Conservation (phyloP, 2,113 vertebrate genomes). For the Buteo buteo region DNA sequence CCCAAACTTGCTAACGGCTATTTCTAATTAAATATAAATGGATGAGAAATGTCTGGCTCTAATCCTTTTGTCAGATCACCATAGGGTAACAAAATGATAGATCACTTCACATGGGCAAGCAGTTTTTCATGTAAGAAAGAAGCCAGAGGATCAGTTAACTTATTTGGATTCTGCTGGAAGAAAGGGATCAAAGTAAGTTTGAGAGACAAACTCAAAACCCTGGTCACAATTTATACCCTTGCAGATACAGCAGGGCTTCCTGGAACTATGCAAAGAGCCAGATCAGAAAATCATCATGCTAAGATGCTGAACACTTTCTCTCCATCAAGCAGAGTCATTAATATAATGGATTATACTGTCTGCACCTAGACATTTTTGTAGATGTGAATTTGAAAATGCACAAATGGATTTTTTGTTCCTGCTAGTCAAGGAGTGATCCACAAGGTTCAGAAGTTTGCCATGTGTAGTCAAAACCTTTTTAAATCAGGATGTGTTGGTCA, state of each 20-base stretch:
- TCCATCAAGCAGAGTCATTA: not conserved
- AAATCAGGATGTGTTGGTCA: not conserved
- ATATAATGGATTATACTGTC: not conserved
- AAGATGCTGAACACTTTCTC: not conserved
- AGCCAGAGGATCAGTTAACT: not conserved
- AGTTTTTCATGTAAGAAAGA: not conserved
- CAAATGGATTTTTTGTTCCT: not conserved
- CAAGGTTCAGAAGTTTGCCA: not conserved
- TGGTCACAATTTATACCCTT: not conserved
- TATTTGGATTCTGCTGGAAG: not conserved
- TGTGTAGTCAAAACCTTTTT: not conserved
- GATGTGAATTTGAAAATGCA: not conserved
- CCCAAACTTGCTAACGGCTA: not conserved
- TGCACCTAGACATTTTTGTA: not conserved
- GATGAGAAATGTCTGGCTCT: constrained; percentile 24
- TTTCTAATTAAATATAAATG: constrained; percentile 49
- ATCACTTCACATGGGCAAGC: not conserved
- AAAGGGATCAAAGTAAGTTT: not conserved
- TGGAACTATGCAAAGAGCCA: not conserved
- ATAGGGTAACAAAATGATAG: not conserved
- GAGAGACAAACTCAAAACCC: not conserved
- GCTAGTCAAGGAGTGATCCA: not conserved
- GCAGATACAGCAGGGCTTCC: not conserved
- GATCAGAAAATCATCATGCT: not conserved
- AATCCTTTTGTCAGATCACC: not conserved